A percentile compares a stretch with the other conserved stretches of the same genome.
These are phyloP conservation scores for Tenodera sinensis DNA, from an alignment of 2,888 invertebrate species.

Conservation along the genomic window DNA sequence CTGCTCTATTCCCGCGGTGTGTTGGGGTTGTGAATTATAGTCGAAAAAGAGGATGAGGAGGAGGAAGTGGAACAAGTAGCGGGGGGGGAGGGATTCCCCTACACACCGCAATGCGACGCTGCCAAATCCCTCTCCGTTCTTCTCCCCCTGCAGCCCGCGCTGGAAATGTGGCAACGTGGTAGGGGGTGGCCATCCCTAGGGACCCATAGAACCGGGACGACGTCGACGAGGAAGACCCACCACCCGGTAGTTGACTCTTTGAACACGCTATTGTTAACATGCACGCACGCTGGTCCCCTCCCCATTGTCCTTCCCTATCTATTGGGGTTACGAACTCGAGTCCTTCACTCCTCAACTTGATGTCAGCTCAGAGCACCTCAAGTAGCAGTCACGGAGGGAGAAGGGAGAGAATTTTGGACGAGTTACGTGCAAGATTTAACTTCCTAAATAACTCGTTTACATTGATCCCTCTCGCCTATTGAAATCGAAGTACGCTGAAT, in stretches of 20 bases:
- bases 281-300: not conserved
- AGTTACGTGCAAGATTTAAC: not conserved
- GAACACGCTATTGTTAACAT: not conserved
- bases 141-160: not conserved
- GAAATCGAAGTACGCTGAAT: no score
- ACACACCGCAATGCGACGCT: constrained; percentile 19
- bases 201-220: constrained; percentile 13
- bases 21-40: constrained; percentile 13
- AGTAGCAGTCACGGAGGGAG: not conserved
- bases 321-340: not conserved
- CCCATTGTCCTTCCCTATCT: not conserved
- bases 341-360: not conserved
- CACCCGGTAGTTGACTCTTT: constrained; percentile 2
- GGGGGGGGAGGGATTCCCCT: constrained; percentile 11
- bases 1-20: not conserved
- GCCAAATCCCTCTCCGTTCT: constrained; percentile 1
- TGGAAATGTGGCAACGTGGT: constrained; percentile 6
- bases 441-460: no score
- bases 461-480: no score
- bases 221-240: not conserved
- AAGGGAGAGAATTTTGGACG: not conserved
- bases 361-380: not conserved
- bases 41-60: not conserved
- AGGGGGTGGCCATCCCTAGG: constrained; percentile 8
- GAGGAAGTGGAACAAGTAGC: not conserved